These are phyloP conservation scores for Charadrius vociferus DNA, from an alignment of 2,113 vertebrate species.

Conservation along the genomic window DNA sequence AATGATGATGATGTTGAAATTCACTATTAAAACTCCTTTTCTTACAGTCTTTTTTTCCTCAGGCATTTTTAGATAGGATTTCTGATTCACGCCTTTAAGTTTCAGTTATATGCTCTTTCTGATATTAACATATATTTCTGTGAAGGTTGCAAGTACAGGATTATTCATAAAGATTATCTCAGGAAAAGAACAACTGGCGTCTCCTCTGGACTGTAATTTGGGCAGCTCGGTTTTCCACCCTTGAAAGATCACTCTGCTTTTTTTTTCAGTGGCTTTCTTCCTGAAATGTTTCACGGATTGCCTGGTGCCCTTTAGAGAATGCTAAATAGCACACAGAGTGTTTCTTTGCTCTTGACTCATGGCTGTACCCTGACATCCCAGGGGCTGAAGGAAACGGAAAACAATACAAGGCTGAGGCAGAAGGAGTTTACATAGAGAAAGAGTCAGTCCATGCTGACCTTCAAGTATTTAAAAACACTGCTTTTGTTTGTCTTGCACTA, in stretches of 20 bases:
- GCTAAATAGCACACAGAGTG: not conserved
- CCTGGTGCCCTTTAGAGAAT: slow-evolving; percentile 33
- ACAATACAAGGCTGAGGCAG: not conserved
- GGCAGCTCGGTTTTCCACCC: slow-evolving; percentile 25
- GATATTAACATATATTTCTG: slow-evolving; percentile 40
- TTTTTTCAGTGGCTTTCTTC: slow-evolving; percentile 54
- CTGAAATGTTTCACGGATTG: slow-evolving; percentile 31
- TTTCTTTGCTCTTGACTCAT: not conserved
- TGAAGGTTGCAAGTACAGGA: slow-evolving; percentile 31
- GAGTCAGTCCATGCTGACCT: not conserved
- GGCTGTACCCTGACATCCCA: not conserved
- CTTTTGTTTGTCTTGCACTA: not conserved
- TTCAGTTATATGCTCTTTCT: slow-evolving; percentile 47
- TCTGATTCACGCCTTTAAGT: slow-evolving; percentile 19
- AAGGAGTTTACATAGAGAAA: not conserved
- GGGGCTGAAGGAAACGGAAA: not conserved
- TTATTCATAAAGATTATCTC: slow-evolving; percentile 57
- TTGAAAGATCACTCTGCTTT: not conserved
- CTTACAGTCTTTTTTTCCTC: not conserved
- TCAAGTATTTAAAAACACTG: not conserved
- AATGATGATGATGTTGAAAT: not conserved
- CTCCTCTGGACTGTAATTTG: slow-evolving; percentile 35
- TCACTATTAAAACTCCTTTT: not conserved
- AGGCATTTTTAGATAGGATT: slow-evolving; percentile 46
- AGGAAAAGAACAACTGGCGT: slow-evolving; percentile 35